Conservation (phyloP, 2,888 invertebrate species). For the Aphodius sticticus region DNA sequence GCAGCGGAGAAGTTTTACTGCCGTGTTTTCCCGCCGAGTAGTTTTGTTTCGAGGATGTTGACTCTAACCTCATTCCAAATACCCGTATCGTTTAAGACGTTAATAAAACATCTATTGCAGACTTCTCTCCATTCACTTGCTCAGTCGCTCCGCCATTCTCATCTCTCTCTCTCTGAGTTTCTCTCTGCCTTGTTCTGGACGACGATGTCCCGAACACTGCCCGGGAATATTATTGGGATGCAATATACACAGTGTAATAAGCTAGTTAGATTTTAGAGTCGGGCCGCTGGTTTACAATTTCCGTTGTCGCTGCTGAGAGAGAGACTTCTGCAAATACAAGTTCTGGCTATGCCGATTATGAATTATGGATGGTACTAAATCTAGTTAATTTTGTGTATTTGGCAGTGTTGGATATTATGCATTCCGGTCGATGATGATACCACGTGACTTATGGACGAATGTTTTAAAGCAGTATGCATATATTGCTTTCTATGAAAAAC, state of each 20-base stretch:
- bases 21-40: conserved; percentile 24
- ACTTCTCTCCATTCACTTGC: background rate
- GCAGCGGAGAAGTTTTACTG: conserved; percentile 25
- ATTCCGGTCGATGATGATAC: background rate
- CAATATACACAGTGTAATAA: conserved; percentile 4
- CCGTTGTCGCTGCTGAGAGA: background rate
- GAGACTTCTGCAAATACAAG: background rate
- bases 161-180: background rate
- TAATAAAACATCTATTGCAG: conserved; percentile 22
- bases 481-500: too few relatives aligned
- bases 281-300: background rate
- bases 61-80: conserved; percentile 27
- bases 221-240: background rate
- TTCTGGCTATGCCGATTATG: background rate
- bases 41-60: conserved; percentile 29
- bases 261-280: background rate
- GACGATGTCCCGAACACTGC: background rate
- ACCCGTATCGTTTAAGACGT: conserved; percentile 26
- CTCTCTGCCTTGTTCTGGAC: background rate
- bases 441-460: background rate
- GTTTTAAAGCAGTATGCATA: too few relatives aligned
- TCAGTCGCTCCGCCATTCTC: background rate
- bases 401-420: background rate
- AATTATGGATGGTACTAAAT: conserved; percentile 4
- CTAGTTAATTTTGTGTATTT: background rate